Evolutionary conservation across 2,113 vertebrate species (phyloP), one percentile per base, ranked within the genome.

Genomic region (Pavo muticus): DNA sequence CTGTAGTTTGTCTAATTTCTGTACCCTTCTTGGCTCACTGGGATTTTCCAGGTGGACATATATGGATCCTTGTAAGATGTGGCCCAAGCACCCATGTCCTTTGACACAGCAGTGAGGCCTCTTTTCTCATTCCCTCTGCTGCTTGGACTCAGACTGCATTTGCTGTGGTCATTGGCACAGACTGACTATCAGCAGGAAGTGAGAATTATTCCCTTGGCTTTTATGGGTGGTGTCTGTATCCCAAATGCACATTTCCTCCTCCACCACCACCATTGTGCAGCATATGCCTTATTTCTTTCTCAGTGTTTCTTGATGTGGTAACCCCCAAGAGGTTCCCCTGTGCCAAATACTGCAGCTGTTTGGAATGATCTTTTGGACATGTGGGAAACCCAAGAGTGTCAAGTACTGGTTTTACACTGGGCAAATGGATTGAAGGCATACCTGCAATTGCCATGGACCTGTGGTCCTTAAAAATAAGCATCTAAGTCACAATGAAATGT

Each of bases 261-360:
- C 68, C 42, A 1, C 27, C 29, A 69, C 45, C 42, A 72, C 65
- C 27, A 40, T 79, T 59, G n/a, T 76, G 32, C 4, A 76, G 63
- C 77, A 61, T 73, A 59, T 79, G 59, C 5, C 67, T 21, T 57
- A 82, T 79, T 72, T 48, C 48, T 72, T 84, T 77, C 54, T 79
- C 48, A 10, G n/a, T 32, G 30, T n/a, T 91, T 82, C 89, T 94
- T 92, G 74, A 76, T 93, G 59, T 69, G 73, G 70, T 80, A 14
- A 56, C 44, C 14, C 25, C 8, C 24, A 17, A 23, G 32, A 13
- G 25, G 57, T 20, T 7, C 15, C 39, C 48, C 24, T 21, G n/a
- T 21, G 80, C 24, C 72, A 84, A 74, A 54, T 32, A 23, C 30
- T 73, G 83, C 86, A 73, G 64, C 45, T 92, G 59, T 52, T 87